These are phyloP conservation scores for Schizopygopsis pylzovi DNA, from an alignment of 2,797 vertebrate genomes.

Conservation along the genomic window DNA sequence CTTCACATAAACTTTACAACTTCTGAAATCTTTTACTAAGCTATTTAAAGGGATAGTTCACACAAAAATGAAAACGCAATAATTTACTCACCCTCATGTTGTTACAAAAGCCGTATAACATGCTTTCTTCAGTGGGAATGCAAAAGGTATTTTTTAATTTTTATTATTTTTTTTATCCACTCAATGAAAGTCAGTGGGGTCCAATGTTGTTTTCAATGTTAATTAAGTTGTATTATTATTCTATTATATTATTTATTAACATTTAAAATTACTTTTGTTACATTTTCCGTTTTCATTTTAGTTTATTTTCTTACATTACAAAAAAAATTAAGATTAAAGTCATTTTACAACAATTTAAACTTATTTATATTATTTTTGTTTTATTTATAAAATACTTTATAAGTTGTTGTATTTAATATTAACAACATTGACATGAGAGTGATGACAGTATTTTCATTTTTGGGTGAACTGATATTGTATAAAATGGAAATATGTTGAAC, in stretches of 20 bases:
- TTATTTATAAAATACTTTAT: neutral
- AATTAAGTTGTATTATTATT: neutral
- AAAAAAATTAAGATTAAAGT: neutral
- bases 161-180: neutral
- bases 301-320: neutral
- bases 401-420: neutral
- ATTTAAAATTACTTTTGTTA: neutral
- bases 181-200: neutral
- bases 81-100: neutral
- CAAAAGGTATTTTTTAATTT: neutral
- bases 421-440: neutral
- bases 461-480: neutral
- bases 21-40: slow-evolving; percentile 11
- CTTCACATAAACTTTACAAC: slow-evolving; percentile 7
- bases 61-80: neutral
- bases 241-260: neutral
- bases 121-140: neutral
- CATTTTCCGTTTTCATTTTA: neutral
- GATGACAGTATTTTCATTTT: neutral
- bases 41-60: slow-evolving; percentile 12
- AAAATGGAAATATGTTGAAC: slow-evolving; percentile 15
- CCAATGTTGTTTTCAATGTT: neutral
- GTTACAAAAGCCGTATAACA: neutral
- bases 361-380: too few relatives aligned
- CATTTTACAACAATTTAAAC: neutral